phyloP scores from a whole-genome alignment of 2,888 invertebrate genomes.

The Hipparchia semele region DNA sequence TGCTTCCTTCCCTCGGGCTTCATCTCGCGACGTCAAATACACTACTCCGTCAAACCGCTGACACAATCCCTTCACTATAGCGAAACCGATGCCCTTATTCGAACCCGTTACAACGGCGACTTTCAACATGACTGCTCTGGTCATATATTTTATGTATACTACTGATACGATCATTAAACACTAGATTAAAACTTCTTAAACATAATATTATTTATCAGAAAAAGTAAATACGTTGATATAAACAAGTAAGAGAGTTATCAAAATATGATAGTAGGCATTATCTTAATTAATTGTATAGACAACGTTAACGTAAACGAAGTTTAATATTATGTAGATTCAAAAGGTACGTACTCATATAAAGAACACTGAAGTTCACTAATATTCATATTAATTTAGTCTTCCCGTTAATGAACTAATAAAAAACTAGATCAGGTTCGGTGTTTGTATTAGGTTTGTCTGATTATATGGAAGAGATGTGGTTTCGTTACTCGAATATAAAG shows the following conservation, averaged over 20 bases:
- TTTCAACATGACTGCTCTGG: slow-evolving; percentile 42
- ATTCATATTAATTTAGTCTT: too few relatives aligned
- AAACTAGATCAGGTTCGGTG: too few relatives aligned
- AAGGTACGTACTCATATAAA: too few relatives aligned
- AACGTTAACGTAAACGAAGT: too few relatives aligned
- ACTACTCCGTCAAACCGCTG: slow-evolving; percentile 84
- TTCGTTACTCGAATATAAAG: too few relatives aligned
- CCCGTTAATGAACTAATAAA: too few relatives aligned
- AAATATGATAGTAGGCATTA: background rate
- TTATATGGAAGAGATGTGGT: too few relatives aligned
- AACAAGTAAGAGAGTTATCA: background rate
- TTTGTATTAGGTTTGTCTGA: too few relatives aligned
- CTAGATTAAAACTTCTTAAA: background rate
- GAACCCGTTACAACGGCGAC: slow-evolving; percentile 82
- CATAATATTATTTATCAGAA: background rate
- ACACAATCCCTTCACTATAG: slow-evolving; percentile 83
- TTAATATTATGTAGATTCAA: too few relatives aligned
- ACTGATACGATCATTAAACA: background rate
- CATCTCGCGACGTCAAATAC: slow-evolving; percentile 81
- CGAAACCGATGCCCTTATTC: slow-evolving; percentile 87
- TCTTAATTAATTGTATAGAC: background rate
- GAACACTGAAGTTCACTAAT: too few relatives aligned
- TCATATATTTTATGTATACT: background rate
- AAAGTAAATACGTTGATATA: background rate
- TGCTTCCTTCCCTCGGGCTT: slow-evolving; percentile 49